These are phyloP conservation scores for Pogona vitticeps DNA, from an alignment of 2,113 vertebrate genomes.

Conservation along the genomic window DNA sequence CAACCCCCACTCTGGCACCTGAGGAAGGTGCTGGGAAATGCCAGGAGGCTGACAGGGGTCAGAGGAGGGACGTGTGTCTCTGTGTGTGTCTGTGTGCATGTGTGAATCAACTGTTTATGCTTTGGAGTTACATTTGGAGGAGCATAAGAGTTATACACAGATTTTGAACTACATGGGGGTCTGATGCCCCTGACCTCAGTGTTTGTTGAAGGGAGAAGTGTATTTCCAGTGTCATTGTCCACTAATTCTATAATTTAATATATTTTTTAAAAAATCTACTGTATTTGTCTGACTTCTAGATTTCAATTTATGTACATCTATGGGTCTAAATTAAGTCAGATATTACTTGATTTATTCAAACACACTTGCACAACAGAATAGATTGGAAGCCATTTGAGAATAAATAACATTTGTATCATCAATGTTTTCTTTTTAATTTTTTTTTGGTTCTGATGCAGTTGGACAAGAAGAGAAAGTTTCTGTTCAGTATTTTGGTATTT, in stretches of 20 bases:
- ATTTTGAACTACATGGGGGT: no score
- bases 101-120: no score
- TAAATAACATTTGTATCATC: conserved; percentile 37
- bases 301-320: conserved; percentile 47
- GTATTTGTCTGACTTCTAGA: conserved; percentile 38
- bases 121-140: no score
- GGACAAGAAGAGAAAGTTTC: conserved; percentile 58
- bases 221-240: conserved; percentile 36
- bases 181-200: no score
- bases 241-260: conserved; percentile 60
- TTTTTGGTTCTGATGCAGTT: conserved; percentile 55
- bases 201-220: no score
- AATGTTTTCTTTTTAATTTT: no score
- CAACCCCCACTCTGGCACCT: no score
- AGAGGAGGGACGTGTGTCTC: no score
- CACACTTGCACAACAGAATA: conserved; percentile 33
- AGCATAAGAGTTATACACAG: no score
- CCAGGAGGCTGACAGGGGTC: no score
- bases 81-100: no score
- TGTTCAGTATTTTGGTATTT: conserved; percentile 41
- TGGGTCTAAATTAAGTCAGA: conserved; percentile 44
- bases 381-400: conserved; percentile 47
- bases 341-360: conserved; percentile 56
- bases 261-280: conserved; percentile 53
- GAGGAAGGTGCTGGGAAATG: no score